phyloP scores from a whole-genome alignment of 2,113 vertebrate genomes.

The Hippocampus zosterae region DNA sequence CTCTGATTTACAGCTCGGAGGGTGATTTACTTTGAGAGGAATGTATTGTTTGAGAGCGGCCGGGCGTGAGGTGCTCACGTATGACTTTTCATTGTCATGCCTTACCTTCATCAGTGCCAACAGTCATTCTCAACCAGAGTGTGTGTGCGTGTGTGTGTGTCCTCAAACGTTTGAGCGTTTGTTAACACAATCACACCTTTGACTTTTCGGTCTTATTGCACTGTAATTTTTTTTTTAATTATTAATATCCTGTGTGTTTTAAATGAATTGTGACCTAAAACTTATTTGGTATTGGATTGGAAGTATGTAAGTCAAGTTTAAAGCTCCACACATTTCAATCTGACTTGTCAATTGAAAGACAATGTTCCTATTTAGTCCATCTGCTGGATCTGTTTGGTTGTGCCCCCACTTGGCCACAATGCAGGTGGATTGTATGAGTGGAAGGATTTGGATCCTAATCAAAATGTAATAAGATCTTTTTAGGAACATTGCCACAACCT shows the following conservation, averaged over 20 bases:
- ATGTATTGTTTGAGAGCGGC: conserved; percentile 72
- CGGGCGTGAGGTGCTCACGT: conserved; percentile 50
- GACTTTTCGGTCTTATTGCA: neutral
- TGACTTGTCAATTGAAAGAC: neutral
- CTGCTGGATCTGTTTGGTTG: neutral
- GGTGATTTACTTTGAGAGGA: conserved; percentile 36
- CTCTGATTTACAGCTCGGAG: conserved; percentile 49
- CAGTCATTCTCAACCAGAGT: conserved; percentile 21
- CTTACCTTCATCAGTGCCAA: conserved; percentile 32
- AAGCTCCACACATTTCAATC: neutral
- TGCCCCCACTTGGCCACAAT: neutral
- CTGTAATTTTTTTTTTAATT: no score
- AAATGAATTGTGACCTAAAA: neutral
- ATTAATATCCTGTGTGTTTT: no score
- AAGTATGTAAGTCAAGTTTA: neutral
- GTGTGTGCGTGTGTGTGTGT: neutral
- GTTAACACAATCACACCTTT: neutral
- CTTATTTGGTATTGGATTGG: neutral
- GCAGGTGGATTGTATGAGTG: neutral
- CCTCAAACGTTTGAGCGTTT: neutral
- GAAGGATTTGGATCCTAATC: no score
- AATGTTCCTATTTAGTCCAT: neutral
- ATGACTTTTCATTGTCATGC: conserved; percentile 36
- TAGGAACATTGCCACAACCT: neutral
- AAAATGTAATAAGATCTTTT: neutral